phyloP scores from a whole-genome alignment of 2,797 vertebrate species.

The Tachyglossus aculeatus region DNA sequence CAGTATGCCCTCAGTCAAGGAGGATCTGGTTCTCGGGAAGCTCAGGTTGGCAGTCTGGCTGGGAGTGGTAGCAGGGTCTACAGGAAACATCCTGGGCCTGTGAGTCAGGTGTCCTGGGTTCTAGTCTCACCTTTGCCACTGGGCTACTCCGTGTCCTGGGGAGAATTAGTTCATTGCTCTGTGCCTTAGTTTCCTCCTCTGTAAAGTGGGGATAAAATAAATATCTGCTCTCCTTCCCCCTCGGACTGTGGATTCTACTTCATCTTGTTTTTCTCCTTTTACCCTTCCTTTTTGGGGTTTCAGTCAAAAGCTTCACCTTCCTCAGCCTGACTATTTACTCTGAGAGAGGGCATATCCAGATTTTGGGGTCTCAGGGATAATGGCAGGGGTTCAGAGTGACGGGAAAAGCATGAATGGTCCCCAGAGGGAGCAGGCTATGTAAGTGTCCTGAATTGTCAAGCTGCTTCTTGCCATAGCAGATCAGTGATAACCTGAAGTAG shows the following conservation, averaged over 20 bases:
- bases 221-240: too few species aligned
- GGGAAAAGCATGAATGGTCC: constrained; percentile 17
- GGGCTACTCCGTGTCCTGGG: neutral
- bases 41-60: too few species aligned
- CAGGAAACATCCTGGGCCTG: too few species aligned
- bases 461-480: constrained; percentile 19
- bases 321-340: neutral
- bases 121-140: neutral
- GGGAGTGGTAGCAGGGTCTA: too few species aligned
- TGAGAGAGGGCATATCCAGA: neutral
- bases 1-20: too few species aligned
- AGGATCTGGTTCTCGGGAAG: too few species aligned
- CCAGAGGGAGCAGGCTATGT: neutral
- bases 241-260: too few species aligned
- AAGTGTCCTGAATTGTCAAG: constrained; percentile 7
- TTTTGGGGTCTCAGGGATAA: too few species aligned
- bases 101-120: neutral
- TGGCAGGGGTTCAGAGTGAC: constrained; percentile 20
- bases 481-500: constrained; percentile 35
- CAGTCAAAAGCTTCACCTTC: neutral
- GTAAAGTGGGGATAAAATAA: neutral
- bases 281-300: neutral
- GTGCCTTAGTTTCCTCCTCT: neutral
- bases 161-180: neutral
- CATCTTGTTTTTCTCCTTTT: neutral